These are phyloP conservation scores for Gobionotothen gibberifrons DNA, from an alignment of 2,797 vertebrate genomes.

Conservation along the genomic window DNA sequence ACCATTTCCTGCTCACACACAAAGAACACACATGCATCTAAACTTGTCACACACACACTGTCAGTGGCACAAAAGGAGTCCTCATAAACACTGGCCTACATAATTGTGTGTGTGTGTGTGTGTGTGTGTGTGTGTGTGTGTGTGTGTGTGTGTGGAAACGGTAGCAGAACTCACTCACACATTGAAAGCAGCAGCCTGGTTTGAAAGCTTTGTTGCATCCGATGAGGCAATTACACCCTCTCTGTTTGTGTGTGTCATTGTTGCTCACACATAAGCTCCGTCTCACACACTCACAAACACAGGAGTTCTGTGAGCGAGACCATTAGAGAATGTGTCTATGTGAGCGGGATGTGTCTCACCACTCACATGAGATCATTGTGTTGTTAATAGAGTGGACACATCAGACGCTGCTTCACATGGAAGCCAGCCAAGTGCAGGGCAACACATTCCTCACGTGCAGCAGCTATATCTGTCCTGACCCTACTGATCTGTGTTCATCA, in stretches of 20 bases:
- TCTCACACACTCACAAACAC: slow-evolving; percentile 18
- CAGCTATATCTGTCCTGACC: slow-evolving; percentile 14
- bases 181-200: slow-evolving; percentile 48
- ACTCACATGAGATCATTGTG: slow-evolving; percentile 72
- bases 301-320: slow-evolving; percentile 19
- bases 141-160: too few relatives aligned
- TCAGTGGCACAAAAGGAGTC: slow-evolving; percentile 31
- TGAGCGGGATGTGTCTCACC: slow-evolving; percentile 46
- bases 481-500: neutral
- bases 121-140: too few relatives aligned
- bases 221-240: slow-evolving; percentile 62
- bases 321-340: slow-evolving; percentile 16
- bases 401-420: slow-evolving; percentile 62
- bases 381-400: slow-evolving; percentile 60
- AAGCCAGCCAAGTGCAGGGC: slow-evolving; percentile 38
- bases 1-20: slow-evolving; percentile 38
- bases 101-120: too few relatives aligned
- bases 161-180: slow-evolving; percentile 36
- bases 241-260: slow-evolving; percentile 50
- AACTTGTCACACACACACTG: neutral
- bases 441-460: slow-evolving; percentile 32
- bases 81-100: slow-evolving; percentile 53
- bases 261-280: slow-evolving; percentile 23
- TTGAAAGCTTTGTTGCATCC: slow-evolving; percentile 60
- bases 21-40: neutral